Conservation (phyloP, 1,140 invertebrate genomes). For the Drosophila kikkawai region DNA sequence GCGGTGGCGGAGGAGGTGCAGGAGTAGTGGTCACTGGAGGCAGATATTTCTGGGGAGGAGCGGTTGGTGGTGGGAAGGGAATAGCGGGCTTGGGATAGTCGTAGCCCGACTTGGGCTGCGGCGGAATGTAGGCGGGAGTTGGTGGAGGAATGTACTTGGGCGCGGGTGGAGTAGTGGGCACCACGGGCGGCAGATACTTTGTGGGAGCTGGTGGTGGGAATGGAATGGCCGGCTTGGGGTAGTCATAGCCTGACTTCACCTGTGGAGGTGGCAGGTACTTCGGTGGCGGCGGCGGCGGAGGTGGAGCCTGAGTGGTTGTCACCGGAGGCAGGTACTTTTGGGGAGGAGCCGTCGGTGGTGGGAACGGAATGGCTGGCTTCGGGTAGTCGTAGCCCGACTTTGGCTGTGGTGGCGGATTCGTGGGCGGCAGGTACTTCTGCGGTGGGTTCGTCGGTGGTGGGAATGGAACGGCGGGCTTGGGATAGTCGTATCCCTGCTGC, state of each 20-base stretch:
- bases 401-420: constrained; percentile 35
- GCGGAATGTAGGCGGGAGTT: constrained; percentile 45
- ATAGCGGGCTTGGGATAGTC: constrained; percentile 65
- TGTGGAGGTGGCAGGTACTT: constrained; percentile 42
- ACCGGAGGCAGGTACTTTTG: constrained; percentile 56
- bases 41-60: constrained; percentile 46
- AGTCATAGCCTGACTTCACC: constrained; percentile 51
- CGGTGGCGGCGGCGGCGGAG: constrained; percentile 16
- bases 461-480: constrained; percentile 62
- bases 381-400: constrained; percentile 60
- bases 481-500: constrained; percentile 37
- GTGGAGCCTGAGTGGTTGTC: constrained; percentile 11
- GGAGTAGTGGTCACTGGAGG: constrained; percentile 20
- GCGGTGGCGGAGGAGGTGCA: constrained; percentile 27
- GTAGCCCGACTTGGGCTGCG: constrained; percentile 53
- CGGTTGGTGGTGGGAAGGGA: constrained; percentile 57
- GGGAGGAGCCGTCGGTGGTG: constrained; percentile 46
- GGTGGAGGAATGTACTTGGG: constrained; percentile 58
- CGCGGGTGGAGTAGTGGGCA: constrained; percentile 42
- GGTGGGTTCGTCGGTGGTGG: constrained; percentile 43
- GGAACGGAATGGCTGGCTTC: constrained; percentile 61
- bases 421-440: constrained; percentile 23
- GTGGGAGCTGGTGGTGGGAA: constrained; percentile 62
- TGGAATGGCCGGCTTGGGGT: constrained; percentile 62
- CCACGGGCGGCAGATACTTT: constrained; percentile 60